Conservation (phyloP, 2,113 vertebrate species). For the Isichthys henryi region DNA sequence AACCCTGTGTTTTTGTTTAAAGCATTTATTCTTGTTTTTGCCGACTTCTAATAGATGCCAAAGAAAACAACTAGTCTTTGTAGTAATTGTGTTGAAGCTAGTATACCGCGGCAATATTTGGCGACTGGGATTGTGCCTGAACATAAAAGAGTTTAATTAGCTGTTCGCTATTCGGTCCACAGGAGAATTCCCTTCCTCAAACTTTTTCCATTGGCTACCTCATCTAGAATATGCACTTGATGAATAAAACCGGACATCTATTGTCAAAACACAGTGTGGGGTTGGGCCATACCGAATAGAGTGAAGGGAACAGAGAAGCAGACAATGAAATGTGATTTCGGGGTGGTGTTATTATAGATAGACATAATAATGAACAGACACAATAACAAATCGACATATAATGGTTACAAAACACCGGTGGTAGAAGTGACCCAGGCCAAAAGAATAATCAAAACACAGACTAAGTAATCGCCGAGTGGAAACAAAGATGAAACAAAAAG, state of each 20-base stretch:
- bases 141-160: neutral
- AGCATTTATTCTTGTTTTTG: neutral
- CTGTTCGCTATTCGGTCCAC: neutral
- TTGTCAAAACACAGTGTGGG: neutral
- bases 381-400: neutral
- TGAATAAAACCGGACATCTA: neutral
- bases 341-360: neutral
- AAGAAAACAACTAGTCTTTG: neutral
- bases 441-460: neutral
- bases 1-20: neutral
- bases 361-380: neutral
- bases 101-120: neutral
- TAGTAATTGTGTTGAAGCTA: neutral
- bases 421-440: neutral
- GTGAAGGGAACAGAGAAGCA: neutral
- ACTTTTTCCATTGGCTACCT: neutral
- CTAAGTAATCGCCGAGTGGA: neutral
- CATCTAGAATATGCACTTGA: conserved; percentile 4
- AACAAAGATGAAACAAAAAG: neutral
- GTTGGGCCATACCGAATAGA: neutral
- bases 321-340: neutral
- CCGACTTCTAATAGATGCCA: neutral
- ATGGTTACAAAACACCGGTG: neutral
- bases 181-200: neutral
- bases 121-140: neutral